Base-by-base conservation (phyloP, 2,888 invertebrate genomes). In the Cryptocheilus praepositus region DNA sequence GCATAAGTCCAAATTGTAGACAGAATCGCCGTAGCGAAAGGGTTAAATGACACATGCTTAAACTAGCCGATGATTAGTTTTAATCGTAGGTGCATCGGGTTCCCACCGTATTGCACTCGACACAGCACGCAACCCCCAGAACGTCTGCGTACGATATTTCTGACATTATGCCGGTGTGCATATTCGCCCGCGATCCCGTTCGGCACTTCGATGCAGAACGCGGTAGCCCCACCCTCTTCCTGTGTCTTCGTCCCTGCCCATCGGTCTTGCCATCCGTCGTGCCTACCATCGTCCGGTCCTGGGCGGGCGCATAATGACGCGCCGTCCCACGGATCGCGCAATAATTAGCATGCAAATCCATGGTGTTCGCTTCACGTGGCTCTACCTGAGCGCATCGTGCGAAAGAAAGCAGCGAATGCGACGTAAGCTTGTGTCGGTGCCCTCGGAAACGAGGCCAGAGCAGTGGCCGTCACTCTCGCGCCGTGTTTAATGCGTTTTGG, bases 401-500 rank as follows among this genome's bases (percentile, higher is more conserved):
- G 67, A 62, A 59, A 46, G 58, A 28, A 45, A n/a, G n/a, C 43
- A 51, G 36, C 25, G 43, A 22, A 49, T 19, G 45, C 36, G 36
- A 49, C 36, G 36, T 36, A 11, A 11, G 36, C 4, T 11, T 36
- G 36, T 36, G 36, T 7, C 11, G 36, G 36, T 36, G 36, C 8
- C 36, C 36, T 36, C 36, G 36, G 11, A 11, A 36, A 36, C 11
- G 36, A 11, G 36, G 36, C 36, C 36, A 36, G 7, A 36, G 36
- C 36, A 36, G 36, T 11, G 36, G 61, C 46, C 61, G 19, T 52
- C 13, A 15, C 36, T 22, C 36, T 61, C 46, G 21, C 49, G 59
- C 15, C 60, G 43, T 49, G 61, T 75, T 82, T 81, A 83, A 78
- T 79, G 80, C 76, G 76, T 76, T 76, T 77, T 79, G 68, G 76